Evolutionary conservation across 2,888 invertebrate genomes (phyloP).

Genomic region (Machimus rusticus): DNA sequence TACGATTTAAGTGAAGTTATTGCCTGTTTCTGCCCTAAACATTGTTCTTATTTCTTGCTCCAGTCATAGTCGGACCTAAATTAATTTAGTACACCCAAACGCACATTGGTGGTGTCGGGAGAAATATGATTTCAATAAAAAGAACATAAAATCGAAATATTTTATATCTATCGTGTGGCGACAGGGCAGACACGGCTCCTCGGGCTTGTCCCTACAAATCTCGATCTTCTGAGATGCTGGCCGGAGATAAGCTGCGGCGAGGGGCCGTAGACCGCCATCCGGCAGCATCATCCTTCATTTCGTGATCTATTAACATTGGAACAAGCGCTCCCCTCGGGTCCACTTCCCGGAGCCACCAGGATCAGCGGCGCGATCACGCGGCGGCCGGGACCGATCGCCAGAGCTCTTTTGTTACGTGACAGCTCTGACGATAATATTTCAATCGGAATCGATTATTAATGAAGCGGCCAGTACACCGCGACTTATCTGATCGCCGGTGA

Average conservation of each 20-base stretch:
- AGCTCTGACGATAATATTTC: slow-evolving; percentile 41
- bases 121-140: background rate
- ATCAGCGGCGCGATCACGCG: background rate
- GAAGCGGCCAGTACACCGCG: slow-evolving; percentile 1
- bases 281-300: slow-evolving; percentile 39
- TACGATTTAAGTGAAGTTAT: too few species aligned
- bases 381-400: background rate
- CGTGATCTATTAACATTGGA: slow-evolving; percentile 37
- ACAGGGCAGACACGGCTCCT: background rate
- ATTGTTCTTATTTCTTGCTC: background rate
- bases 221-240: background rate
- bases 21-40: background rate
- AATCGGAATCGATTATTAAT: slow-evolving; percentile 42
- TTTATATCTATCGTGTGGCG: background rate
- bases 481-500: slow-evolving; percentile 13
- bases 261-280: background rate
- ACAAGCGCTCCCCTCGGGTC: background rate
- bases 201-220: background rate
- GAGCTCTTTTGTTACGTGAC: slow-evolving; percentile 19
- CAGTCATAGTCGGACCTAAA: background rate
- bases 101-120: background rate
- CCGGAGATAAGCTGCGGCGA: background rate
- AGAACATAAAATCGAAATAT: background rate
- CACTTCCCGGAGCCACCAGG: background rate
- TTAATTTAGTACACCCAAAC: background rate